These are phyloP conservation scores for Scaptomyza cyrtandrae DNA, from an alignment of 2,888 invertebrate genomes.

Conservation along the genomic window DNA sequence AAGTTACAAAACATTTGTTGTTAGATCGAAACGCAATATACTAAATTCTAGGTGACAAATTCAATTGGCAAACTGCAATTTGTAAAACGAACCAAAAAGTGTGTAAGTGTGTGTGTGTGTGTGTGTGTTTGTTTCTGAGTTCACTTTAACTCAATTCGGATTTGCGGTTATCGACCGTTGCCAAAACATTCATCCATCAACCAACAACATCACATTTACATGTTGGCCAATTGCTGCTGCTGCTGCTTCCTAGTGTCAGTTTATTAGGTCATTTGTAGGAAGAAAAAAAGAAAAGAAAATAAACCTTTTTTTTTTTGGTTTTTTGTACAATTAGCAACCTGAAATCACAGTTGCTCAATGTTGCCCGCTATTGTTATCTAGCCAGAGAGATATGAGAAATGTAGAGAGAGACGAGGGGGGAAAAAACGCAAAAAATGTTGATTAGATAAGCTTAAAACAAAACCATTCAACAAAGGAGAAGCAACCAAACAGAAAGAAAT, in stretches of 20 bases:
- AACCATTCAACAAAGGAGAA: slow-evolving; percentile 4
- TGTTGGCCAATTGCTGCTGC: not conserved
- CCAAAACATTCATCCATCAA: not conserved
- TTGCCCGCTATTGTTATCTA: slow-evolving; percentile 40
- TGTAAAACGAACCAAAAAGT: slow-evolving; percentile 17
- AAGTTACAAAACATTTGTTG: not conserved
- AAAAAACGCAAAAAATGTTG: slow-evolving; percentile 12
- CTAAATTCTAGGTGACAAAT: slow-evolving; percentile 9
- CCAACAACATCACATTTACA: slow-evolving; percentile 8
- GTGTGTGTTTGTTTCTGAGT: slow-evolving; percentile 3
- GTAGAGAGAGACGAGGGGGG: slow-evolving; percentile 1
- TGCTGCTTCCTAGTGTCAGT: not conserved
- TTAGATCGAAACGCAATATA: not conserved
- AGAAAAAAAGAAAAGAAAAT: not conserved
- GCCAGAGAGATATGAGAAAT: slow-evolving; percentile 22
- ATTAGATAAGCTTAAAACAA: slow-evolving; percentile 45
- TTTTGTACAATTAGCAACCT: slow-evolving; percentile 31
- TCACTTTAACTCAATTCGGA: not conserved
- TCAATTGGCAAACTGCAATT: slow-evolving; percentile 32
- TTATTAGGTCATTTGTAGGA: slow-evolving; percentile 11
- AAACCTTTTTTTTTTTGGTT: slow-evolving; percentile 16
- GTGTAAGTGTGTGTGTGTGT: not conserved
- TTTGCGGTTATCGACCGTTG: slow-evolving; percentile 20
- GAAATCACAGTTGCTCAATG: slow-evolving; percentile 45
- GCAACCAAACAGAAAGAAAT: slow-evolving; percentile 5